Evolutionary conservation across 2,888 invertebrate genomes (phyloP).

Genomic region (Thelaira solivaga): DNA sequence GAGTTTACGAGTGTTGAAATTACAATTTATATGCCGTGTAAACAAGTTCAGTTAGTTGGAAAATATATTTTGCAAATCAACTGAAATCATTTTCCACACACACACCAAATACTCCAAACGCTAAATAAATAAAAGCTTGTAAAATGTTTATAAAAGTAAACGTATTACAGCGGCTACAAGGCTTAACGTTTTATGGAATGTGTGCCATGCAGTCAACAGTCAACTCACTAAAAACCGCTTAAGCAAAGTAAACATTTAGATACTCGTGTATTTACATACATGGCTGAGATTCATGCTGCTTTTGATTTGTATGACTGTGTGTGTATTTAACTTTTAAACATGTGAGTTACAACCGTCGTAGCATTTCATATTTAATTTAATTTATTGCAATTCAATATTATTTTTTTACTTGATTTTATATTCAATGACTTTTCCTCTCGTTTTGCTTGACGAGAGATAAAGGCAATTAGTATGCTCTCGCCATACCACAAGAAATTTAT

Average conservation of each 20-base stretch:
- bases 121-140: conserved; percentile 26
- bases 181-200: background rate
- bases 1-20: background rate
- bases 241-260: conserved; percentile 34
- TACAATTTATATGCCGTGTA: conserved; percentile 4
- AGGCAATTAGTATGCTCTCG: no score
- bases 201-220: no score
- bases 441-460: background rate
- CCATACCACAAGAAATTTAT: no score
- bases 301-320: no score
- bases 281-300: conserved; percentile 4
- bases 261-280: background rate
- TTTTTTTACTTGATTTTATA: conserved; percentile 20
- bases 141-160: conserved; percentile 1
- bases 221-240: conserved; percentile 22
- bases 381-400: conserved; percentile 41
- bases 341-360: background rate
- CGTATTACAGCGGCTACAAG: background rate
- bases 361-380: conserved; percentile 49
- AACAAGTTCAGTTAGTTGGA: conserved; percentile 20
- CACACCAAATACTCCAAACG: conserved; percentile 43
- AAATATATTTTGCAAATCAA: conserved; percentile 36
- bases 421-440: no score
- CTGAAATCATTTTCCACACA: conserved; percentile 41
- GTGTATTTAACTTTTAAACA: background rate